These are phyloP conservation scores for Saturnia japonica DNA, from an alignment of 2,888 invertebrate species.

Conservation along the genomic window DNA sequence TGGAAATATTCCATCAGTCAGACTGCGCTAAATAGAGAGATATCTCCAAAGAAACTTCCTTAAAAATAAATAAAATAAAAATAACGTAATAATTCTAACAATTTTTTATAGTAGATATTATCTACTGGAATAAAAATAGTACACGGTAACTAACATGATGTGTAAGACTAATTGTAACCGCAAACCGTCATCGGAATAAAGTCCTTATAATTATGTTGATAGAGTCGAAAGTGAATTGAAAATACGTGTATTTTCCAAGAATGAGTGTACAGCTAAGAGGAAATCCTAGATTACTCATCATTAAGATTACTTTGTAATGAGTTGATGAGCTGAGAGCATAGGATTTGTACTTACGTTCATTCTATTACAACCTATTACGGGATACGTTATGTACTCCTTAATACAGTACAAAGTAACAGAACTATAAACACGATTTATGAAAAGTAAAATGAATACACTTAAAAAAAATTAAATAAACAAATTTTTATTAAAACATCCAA, in stretches of 20 bases:
- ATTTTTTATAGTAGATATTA: neutral
- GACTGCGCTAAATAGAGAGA: too few species aligned
- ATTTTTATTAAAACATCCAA: too few species aligned
- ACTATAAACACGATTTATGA: neutral
- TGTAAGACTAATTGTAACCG: neutral
- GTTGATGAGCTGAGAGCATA: constrained; percentile 18
- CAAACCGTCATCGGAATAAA: neutral
- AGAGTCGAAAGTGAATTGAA: neutral
- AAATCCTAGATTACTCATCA: constrained; percentile 35
- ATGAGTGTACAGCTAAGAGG: constrained; percentile 31
- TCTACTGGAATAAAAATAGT: neutral
- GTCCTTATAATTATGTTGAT: neutral
- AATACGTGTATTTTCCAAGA: neutral
- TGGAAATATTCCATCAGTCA: too few species aligned
- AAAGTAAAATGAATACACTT: too few species aligned
- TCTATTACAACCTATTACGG: too few species aligned
- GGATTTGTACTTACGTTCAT: neutral
- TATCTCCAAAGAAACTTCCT: too few species aligned
- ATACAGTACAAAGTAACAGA: neutral
- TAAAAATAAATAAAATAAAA: too few species aligned
- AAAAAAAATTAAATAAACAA: too few species aligned
- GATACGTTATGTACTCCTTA: neutral
- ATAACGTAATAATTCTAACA: neutral
- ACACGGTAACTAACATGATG: neutral
- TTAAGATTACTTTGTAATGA: constrained; percentile 25